A percentile compares a stretch with the other conserved stretches of the same genome.
Conservation (phyloP, 1,140 invertebrate species). For the Drosophila ironensis region DNA sequence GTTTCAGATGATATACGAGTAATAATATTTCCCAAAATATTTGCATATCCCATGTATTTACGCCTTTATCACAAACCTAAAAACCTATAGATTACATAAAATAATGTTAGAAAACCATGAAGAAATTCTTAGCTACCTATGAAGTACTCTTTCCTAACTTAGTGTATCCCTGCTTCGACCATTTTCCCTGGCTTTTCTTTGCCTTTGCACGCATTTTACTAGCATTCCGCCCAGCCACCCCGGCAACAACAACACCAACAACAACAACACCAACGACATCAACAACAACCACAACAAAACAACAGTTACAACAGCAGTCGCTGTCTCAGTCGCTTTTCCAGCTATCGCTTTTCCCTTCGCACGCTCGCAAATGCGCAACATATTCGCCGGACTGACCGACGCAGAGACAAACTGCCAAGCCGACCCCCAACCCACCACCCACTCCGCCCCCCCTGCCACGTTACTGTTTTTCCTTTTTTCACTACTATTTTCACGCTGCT, state of each 20-base stretch:
- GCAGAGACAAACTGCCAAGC: conserved; percentile 33
- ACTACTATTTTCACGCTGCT: conserved; percentile 77
- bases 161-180: neutral
- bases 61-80: neutral
- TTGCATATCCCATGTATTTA: too few relatives aligned
- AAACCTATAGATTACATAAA: neutral
- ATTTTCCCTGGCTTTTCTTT: conserved; percentile 6
- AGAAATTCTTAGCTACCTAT: too few relatives aligned
- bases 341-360: conserved; percentile 20
- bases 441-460: conserved; percentile 12
- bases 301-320: conserved; percentile 67
- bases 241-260: conserved; percentile 1
- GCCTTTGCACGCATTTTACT: conserved; percentile 69
- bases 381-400: conserved; percentile 72
- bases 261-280: conserved; percentile 32
- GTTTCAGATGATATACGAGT: too few relatives aligned
- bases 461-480: conserved; percentile 67
- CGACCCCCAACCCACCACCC: neutral
- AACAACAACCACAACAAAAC: conserved; percentile 34
- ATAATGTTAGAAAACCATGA: too few relatives aligned
- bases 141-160: too few relatives aligned
- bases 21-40: too few relatives aligned
- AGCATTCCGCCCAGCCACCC: conserved; percentile 36
- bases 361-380: conserved; percentile 66
- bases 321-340: conserved; percentile 21